Evolutionary conservation across 1,140 invertebrate genomes (phyloP).

Genomic region (Ganaspis sp.): DNA sequence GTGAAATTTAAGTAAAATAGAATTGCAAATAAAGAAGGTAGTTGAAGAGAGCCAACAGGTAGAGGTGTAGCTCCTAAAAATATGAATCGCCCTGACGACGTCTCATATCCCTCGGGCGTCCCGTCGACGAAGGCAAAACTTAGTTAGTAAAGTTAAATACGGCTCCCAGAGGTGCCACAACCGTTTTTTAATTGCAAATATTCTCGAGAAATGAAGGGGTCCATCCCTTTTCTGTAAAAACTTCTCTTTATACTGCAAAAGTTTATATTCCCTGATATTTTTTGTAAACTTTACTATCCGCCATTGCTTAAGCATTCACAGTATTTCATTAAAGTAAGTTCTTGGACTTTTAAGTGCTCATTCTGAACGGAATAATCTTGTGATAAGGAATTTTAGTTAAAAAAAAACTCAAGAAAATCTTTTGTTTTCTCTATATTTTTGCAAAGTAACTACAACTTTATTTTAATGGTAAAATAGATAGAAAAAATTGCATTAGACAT

Average conservation of each 20-base stretch:
- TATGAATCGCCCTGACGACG: slow-evolving; percentile 55
- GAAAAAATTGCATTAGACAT: too few relatives aligned
- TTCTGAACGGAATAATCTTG: neutral
- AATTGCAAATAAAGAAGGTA: slow-evolving; percentile 11
- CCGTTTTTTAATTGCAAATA: slow-evolving; percentile 75
- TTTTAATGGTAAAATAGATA: neutral
- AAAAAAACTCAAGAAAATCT: neutral
- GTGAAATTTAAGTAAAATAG: neutral
- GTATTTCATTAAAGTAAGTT: slow-evolving; percentile 12
- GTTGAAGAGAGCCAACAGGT: neutral
- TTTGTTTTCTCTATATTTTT: neutral
- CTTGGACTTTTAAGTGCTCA: neutral
- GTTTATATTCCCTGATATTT: slow-evolving; percentile 42
- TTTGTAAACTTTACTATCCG: slow-evolving; percentile 18
- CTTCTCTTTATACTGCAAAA: slow-evolving; percentile 43
- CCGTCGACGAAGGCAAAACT: slow-evolving; percentile 72
- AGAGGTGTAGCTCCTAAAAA: slow-evolving; percentile 5
- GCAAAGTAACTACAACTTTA: neutral
- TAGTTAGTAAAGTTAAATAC: slow-evolving; percentile 76
- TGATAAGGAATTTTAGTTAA: neutral
- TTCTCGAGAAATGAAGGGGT: slow-evolving; percentile 65
- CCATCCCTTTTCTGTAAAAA: slow-evolving; percentile 46
- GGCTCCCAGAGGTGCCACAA: slow-evolving; percentile 72
- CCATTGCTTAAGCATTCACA: neutral
- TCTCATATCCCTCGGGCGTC: slow-evolving; percentile 65